A percentile compares a stretch with the other conserved stretches of the same genome.
These are phyloP conservation scores for Heteractis magnifica DNA, from an alignment of 92 coral and sea anemone genomes.

Conservation along the genomic window DNA sequence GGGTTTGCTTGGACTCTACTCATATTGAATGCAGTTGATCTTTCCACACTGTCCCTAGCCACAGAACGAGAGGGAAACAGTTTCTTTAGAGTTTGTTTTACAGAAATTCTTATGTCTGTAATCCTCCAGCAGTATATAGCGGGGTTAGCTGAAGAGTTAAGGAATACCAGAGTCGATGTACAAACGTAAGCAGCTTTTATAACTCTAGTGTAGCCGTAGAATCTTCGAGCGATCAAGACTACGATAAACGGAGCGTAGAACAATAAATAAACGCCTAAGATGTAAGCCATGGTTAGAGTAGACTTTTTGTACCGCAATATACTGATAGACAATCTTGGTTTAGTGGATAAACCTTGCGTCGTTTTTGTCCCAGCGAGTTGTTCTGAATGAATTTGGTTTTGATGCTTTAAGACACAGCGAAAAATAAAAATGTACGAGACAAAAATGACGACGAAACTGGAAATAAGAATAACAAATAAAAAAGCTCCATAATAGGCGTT, in stretches of 20 bases:
- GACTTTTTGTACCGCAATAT: constrained; percentile 17
- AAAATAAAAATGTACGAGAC: constrained; percentile 50
- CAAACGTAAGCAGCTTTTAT: constrained; percentile 60
- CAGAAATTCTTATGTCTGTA: constrained; percentile 55
- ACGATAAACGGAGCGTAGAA: constrained; percentile 18
- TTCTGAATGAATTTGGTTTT: constrained; percentile 31
- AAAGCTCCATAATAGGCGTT: constrained; percentile 18
- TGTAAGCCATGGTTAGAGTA: constrained; percentile 15
- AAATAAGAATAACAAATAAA: background rate
- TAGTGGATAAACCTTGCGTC: background rate
- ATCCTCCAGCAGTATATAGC: constrained; percentile 72
- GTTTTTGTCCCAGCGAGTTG: no score
- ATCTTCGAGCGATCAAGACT: constrained; percentile 1
- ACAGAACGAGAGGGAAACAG: background rate
- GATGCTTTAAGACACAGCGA: constrained; percentile 62
- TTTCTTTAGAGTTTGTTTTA: constrained; percentile 15
- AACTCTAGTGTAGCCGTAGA: constrained; percentile 40
- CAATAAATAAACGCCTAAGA: constrained; percentile 19
- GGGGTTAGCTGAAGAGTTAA: constrained; percentile 69
- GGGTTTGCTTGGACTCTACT: no score
- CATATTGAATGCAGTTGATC: background rate
- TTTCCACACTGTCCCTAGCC: background rate
- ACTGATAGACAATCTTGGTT: background rate
- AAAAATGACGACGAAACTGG: constrained; percentile 33
- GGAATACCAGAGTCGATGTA: constrained; percentile 59